Base-by-base conservation (phyloP, 2,888 invertebrate species). In the Colostygia pectinataria region DNA sequence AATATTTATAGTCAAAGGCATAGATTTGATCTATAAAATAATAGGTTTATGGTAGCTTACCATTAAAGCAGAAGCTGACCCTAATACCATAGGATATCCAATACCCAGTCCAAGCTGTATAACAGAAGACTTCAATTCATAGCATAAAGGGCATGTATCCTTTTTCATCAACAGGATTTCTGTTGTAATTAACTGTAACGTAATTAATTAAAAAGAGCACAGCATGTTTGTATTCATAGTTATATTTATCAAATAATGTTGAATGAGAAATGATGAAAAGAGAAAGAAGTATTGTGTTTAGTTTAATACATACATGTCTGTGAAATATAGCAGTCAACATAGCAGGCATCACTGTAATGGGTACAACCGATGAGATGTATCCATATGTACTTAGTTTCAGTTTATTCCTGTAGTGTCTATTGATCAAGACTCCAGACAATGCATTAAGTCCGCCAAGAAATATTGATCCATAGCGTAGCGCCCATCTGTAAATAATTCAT, bases 121-220 rank as follows among this genome's bases (percentile, higher is more conserved):
- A 0, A 80, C 74, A 1, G 91, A 85, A 15, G 94, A 91, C 52
- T 89, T 90, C 0, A 93, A 55, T 80, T 95, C 93, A 14, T 92
- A 65, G 68, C 96, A 96, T 3, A 94, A 65, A 0, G 94, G 92
- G 64, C 96, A 96, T 1, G 70, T 57, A 0, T 86, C 77, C 23
- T 86, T 66, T 49, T 83, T 91, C 70, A 92, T 83, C 12, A 95
- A 58, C 2, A 95, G 57, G 47, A 95, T 75, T 10, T 91, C 78
- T 0, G 88, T 86, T 60, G 93, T 80, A 33, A 95, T 71, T 42
- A 91, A 60, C 92, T 94, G 74, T 32, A 88, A 36, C 7, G 6
- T 6, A 33, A 31, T 4, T 12, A 7, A 7, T 25, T n/a, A n/a
- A n/a, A n/a, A n/a, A n/a, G n/a, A n/a, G n/a, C n/a, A n/a, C n/a